A percentile compares a stretch with the other conserved stretches of the same genome.
phyloP scores from a whole-genome alignment of 1,140 invertebrate species.

The Paraescarpia echinospica region DNA sequence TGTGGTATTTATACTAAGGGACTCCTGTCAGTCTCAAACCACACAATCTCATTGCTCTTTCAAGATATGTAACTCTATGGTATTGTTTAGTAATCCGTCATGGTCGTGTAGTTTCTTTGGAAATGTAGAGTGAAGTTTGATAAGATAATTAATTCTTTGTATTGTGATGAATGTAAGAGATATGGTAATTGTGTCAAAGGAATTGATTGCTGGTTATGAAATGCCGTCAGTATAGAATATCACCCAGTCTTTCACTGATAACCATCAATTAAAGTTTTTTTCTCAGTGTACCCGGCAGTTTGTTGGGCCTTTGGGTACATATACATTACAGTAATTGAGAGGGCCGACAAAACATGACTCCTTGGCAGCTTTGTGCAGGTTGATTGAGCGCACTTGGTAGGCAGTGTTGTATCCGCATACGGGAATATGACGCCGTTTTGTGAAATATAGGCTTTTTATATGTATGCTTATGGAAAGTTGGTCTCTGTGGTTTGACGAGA shows the following conservation, averaged over 20 bases:
- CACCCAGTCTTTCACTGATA: neutral
- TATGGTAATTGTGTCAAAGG: neutral
- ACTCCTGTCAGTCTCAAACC: neutral
- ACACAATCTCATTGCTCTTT: neutral
- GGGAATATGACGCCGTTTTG: neutral
- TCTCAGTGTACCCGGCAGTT: neutral
- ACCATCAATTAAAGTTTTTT: neutral
- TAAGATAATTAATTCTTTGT: neutral
- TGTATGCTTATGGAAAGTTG: neutral
- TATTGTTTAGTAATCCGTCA: neutral
- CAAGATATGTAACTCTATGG: neutral
- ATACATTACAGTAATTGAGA: neutral
- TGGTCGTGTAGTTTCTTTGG: neutral
- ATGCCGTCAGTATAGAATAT: neutral
- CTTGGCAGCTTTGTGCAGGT: neutral
- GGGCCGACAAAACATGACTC: neutral
- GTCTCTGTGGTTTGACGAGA: neutral
- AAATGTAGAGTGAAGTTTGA: neutral
- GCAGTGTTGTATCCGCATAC: neutral
- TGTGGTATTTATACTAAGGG: neutral
- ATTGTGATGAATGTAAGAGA: neutral
- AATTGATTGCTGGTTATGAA: neutral
- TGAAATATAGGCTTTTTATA: neutral
- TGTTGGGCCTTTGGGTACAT: neutral
- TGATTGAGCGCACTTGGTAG: neutral